Evolutionary conservation across 2,113 vertebrate species (phyloP).

Genomic region (Athene cunicularia): DNA sequence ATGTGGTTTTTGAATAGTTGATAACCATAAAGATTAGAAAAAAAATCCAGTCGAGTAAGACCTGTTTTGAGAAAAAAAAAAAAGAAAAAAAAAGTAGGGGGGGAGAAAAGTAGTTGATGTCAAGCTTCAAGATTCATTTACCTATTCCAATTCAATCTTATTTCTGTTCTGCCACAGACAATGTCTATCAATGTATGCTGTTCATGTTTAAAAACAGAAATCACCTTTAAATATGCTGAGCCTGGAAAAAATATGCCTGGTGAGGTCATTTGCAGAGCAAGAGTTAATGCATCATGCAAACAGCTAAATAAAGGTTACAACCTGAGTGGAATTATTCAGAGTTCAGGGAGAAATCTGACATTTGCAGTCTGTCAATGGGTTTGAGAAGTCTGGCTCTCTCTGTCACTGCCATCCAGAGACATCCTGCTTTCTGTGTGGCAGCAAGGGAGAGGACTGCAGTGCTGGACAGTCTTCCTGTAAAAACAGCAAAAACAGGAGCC

Average conservation of each 20-base stretch:
- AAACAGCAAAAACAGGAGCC: neutral
- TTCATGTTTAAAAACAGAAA: constrained; percentile 37
- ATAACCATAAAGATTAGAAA: neutral
- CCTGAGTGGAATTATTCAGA: constrained; percentile 67
- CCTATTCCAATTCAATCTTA: neutral
- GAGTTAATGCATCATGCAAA: constrained; percentile 68
- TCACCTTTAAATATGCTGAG: constrained; percentile 59
- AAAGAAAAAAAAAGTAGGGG: too few relatives aligned
- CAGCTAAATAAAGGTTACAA: constrained; percentile 73
- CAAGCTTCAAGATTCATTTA: neutral
- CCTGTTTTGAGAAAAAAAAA: neutral
- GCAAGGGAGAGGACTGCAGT: neutral
- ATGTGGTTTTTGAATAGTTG: neutral
- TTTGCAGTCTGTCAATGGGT: constrained; percentile 61
- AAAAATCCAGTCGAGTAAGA: neutral
- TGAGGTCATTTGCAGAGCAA: constrained; percentile 58
- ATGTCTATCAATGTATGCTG: neutral
- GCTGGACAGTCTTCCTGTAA: neutral
- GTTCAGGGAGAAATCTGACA: constrained; percentile 56
- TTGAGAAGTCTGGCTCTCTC: constrained; percentile 30
- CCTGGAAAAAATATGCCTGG: constrained; percentile 15
- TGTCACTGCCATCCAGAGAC: constrained; percentile 11
- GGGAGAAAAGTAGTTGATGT: neutral
- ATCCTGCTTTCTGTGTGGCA: neutral
- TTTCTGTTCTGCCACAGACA: neutral